phyloP scores from a whole-genome alignment of 1,140 invertebrate species.

The Chironomus tepperi region DNA sequence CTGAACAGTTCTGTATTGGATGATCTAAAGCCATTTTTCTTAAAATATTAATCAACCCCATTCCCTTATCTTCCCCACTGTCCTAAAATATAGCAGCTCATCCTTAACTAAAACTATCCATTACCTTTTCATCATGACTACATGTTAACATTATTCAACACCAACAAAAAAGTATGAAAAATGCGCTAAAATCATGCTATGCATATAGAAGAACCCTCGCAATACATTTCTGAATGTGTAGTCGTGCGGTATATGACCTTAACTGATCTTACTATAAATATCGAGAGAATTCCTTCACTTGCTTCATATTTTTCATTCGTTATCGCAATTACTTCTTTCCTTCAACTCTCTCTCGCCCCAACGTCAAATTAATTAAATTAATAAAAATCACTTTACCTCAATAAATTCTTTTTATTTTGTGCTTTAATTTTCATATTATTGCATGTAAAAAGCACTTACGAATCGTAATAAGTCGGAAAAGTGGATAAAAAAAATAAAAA shows the following conservation, averaged over 20 bases:
- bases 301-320: not conserved
- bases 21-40: too few relatives aligned
- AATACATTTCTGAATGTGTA: not conserved
- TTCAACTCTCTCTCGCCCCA: not conserved
- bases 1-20: too few relatives aligned
- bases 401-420: not conserved
- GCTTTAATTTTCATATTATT: not conserved
- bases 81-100: too few relatives aligned
- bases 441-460: constrained; percentile 12
- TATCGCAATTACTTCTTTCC: not conserved
- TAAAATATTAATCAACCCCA: too few relatives aligned
- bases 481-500: not conserved
- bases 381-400: constrained; percentile 3
- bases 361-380: constrained; percentile 15
- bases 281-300: too few relatives aligned
- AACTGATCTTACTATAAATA: not conserved
- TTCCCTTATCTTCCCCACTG: too few relatives aligned
- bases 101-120: too few relatives aligned
- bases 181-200: too few relatives aligned
- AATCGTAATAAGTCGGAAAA: not conserved
- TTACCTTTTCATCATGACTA: too few relatives aligned
- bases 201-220: not conserved
- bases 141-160: too few relatives aligned
- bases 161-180: too few relatives aligned
- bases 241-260: not conserved